These are phyloP conservation scores for Sprattus sprattus DNA, from an alignment of 2,113 vertebrate species.

Conservation along the genomic window DNA sequence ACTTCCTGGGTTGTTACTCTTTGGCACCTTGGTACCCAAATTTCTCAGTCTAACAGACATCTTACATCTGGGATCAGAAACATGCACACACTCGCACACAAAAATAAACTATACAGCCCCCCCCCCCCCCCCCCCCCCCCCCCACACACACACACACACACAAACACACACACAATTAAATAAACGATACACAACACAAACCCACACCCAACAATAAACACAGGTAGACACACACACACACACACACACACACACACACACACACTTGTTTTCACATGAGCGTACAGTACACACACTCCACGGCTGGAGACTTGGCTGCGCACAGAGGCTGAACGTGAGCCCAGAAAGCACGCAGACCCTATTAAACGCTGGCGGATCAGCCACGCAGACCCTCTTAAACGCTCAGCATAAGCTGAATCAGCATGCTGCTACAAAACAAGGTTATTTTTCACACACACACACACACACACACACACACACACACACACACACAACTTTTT, in stretches of 20 bases:
- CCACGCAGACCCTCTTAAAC: conserved; percentile 58
- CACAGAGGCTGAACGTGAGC: conserved; percentile 43
- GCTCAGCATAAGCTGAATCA: conserved; percentile 63
- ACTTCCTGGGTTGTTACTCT: no score
- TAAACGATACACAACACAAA: no score
- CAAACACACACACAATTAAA: no score
- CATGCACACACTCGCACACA: no score
- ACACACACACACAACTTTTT: conserved; percentile 22
- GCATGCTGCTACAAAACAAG: conserved; percentile 45
- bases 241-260: background rate
- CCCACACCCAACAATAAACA: background rate
- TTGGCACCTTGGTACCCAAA: no score
- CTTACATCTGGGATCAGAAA: background rate
- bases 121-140: no score
- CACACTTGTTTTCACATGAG: background rate
- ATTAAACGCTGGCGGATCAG: conserved; percentile 58
- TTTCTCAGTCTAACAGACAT: no score
- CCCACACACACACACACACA: no score
- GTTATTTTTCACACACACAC: conserved; percentile 26
- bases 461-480: conserved; percentile 32
- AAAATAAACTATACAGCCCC: no score
- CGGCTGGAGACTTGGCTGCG: conserved; percentile 14
- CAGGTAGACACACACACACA: background rate
- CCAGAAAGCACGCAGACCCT: conserved; percentile 59
- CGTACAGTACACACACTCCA: background rate